phyloP scores from a whole-genome alignment of 2,113 vertebrate genomes.

The Psittacus erithacus region DNA sequence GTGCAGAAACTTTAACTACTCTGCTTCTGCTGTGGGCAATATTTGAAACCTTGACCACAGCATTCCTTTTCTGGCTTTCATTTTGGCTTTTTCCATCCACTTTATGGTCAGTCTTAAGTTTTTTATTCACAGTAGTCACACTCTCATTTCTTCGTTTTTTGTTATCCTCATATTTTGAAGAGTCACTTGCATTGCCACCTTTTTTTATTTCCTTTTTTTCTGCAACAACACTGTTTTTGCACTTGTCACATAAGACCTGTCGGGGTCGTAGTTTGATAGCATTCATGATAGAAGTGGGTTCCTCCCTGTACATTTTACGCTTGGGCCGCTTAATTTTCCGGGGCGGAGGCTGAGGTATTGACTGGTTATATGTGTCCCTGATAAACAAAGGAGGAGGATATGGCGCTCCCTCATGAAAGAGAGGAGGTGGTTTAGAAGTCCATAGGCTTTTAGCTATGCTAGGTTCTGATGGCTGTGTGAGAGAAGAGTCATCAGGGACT shows the following conservation, averaged over 20 bases:
- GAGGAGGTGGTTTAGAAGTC: constrained; percentile 90
- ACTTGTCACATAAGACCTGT: constrained; percentile 97
- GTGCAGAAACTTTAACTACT: constrained; percentile 83
- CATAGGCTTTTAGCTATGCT: constrained; percentile 80
- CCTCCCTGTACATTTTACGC: constrained; percentile 94
- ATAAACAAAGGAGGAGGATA: constrained; percentile 98
- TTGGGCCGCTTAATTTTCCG: constrained; percentile 96
- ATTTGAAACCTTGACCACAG: constrained; percentile 83
- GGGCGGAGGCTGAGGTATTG: constrained; percentile 97
- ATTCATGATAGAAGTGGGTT: constrained; percentile 97
- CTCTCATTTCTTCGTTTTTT: constrained; percentile 86
- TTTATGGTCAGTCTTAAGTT: constrained; percentile 87
- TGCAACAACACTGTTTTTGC: constrained; percentile 88
- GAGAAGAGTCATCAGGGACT: constrained; percentile 66
- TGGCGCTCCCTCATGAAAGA: constrained; percentile 95
- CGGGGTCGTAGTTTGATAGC: constrained; percentile 95
- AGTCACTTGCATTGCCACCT: constrained; percentile 81
- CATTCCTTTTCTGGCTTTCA: constrained; percentile 81
- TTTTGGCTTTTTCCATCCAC: constrained; percentile 84
- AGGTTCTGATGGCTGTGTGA: constrained; percentile 66
- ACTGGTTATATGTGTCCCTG: constrained; percentile 99
- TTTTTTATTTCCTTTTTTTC: constrained; percentile 87
- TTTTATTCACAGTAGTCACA: constrained; percentile 86
- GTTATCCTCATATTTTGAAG: constrained; percentile 85
- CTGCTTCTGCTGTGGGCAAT: constrained; percentile 80